Conservation (phyloP, 2,797 vertebrate species). For the Gambusia yucatana region DNA sequence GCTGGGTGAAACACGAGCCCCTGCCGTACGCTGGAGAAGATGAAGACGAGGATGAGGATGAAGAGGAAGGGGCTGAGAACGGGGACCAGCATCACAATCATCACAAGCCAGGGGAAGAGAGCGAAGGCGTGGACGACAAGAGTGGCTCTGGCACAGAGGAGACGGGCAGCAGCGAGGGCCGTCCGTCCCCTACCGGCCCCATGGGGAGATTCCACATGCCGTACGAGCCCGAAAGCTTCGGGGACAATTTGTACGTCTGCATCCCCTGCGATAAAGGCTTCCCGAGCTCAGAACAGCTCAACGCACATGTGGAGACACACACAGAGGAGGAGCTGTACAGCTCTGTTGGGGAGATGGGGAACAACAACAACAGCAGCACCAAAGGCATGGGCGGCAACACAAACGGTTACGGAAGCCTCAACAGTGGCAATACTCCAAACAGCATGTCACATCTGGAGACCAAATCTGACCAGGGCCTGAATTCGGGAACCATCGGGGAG, state of each 20-base stretch:
- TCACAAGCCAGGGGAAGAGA: conserved; percentile 80
- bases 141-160: conserved; percentile 96
- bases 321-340: conserved; percentile 95
- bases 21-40: conserved; percentile 84
- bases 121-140: conserved; percentile 87
- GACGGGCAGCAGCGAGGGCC: conserved; percentile 95
- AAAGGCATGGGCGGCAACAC: conserved; percentile 70
- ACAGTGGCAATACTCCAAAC: conserved; percentile 76
- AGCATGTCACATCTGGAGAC: conserved; percentile 78
- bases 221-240: conserved; percentile 96
- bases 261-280: conserved; percentile 99
- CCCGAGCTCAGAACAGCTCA: conserved; percentile 98
- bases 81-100: conserved; percentile 80
- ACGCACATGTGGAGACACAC: conserved; percentile 98
- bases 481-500: conserved; percentile 84
- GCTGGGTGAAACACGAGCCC: conserved; percentile 94
- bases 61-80: conserved; percentile 86
- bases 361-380: conserved; percentile 76
- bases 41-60: conserved; percentile 90
- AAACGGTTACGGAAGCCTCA: conserved; percentile 79
- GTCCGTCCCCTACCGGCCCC: conserved; percentile 86
- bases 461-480: conserved; percentile 83
- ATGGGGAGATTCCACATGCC: conserved; percentile 93
- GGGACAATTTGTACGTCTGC: conserved; percentile 98
- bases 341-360: conserved; percentile 77